These are phyloP conservation scores for Drosophila kurseongensis DNA, from an alignment of 1,140 invertebrate genomes.

Conservation along the genomic window DNA sequence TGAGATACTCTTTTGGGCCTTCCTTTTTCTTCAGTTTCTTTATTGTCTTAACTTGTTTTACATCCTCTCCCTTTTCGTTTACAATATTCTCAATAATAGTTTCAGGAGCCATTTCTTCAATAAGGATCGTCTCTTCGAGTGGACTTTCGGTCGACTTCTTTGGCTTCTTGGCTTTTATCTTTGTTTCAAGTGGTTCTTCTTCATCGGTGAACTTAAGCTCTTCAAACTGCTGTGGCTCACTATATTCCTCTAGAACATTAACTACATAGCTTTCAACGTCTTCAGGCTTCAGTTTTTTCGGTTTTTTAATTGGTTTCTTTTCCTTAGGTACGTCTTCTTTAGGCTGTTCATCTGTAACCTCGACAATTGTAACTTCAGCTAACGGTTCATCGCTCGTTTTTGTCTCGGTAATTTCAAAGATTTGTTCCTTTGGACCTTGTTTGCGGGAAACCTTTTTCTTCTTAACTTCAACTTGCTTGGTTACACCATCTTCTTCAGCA, in stretches of 20 bases:
- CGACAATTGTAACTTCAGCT: conserved; percentile 22
- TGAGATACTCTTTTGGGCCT: conserved; percentile 71
- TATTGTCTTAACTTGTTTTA: conserved; percentile 77
- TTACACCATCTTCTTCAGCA: conserved; percentile 29
- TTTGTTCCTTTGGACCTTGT: conserved; percentile 52
- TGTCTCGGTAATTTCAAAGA: conserved; percentile 58
- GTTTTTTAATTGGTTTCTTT: conserved; percentile 45
- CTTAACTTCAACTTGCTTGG: conserved; percentile 49
- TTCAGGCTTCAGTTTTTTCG: conserved; percentile 56
- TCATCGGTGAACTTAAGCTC: conserved; percentile 39
- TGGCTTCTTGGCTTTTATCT: conserved; percentile 69
- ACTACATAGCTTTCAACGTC: conserved; percentile 57
- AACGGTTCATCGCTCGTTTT: conserved; percentile 28
- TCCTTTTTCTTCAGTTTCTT: conserved; percentile 78
- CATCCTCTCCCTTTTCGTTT: conserved; percentile 82
- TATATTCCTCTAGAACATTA: conserved; percentile 50
- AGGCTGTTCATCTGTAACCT: conserved; percentile 8
- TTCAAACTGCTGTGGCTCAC: conserved; percentile 41
- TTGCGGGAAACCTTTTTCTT: conserved; percentile 59
- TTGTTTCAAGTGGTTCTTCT: conserved; percentile 63
- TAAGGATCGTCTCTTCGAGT: conserved; percentile 58
- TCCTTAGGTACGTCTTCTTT: background rate
- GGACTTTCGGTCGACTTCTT: conserved; percentile 65
- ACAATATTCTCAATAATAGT: conserved; percentile 70
- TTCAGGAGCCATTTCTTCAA: conserved; percentile 83